These are phyloP conservation scores for Lethenteron reissneri DNA, from an alignment of 2,113 vertebrate genomes.

Conservation along the genomic window DNA sequence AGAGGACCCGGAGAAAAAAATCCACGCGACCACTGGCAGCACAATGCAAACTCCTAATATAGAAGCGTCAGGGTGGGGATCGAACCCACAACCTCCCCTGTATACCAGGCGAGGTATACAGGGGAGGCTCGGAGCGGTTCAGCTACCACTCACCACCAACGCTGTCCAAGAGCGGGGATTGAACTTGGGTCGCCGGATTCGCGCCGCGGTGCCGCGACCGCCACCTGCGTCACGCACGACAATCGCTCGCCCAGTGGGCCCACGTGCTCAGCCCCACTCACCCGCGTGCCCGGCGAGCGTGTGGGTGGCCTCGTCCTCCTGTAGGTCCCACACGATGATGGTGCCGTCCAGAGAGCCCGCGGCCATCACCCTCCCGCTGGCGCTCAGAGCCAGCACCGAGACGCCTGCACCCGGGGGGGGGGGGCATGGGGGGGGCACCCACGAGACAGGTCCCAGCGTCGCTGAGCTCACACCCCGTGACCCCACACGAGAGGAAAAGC, in stretches of 20 bases:
- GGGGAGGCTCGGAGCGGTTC: not conserved
- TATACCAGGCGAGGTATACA: too few species aligned
- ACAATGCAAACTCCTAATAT: too few species aligned
- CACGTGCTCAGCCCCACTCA: slow-evolving; percentile 12
- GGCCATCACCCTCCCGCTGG: slow-evolving; percentile 21
- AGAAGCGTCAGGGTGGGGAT: too few species aligned
- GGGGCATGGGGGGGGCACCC: not conserved
- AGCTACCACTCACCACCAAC: not conserved
- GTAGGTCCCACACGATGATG: slow-evolving; percentile 27
- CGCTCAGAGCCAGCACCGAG: slow-evolving; percentile 24
- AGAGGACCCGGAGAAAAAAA: too few species aligned
- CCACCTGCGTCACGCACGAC: too few species aligned
- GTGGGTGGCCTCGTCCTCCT: slow-evolving; percentile 22
- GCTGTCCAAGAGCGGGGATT: too few species aligned
- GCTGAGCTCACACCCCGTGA: not conserved
- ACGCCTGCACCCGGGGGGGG: slow-evolving; percentile 16
- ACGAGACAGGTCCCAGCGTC: not conserved
- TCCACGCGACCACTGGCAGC: too few species aligned
- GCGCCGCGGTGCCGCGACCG: too few species aligned
- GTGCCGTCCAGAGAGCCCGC: slow-evolving; percentile 29
- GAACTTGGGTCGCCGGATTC: too few species aligned
- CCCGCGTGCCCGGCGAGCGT: slow-evolving; percentile 29
- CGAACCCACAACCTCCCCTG: too few species aligned
- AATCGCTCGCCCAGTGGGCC: not conserved
- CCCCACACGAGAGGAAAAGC: too few species aligned